Base-by-base conservation (phyloP, 2,888 invertebrate species). In the Amphipyra tragopoginis region DNA sequence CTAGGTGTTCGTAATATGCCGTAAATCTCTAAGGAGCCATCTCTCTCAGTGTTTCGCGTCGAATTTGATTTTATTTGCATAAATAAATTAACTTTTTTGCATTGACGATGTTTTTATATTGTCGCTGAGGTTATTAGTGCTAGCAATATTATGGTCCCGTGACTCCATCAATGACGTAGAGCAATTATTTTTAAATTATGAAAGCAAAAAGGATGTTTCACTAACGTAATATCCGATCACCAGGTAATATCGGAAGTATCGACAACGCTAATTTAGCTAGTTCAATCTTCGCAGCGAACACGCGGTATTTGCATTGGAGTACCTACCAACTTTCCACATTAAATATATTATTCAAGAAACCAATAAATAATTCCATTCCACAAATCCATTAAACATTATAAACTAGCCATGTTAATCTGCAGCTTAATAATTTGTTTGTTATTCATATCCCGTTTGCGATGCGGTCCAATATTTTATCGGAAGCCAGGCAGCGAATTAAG, bases 401-500 rank as follows among this genome's bases (percentile, higher is more conserved):
- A 67, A 67, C 50, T 51, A 62, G 56, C 43, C 38, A 10, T 29
- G 51, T 44, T 73, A 68, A 73, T 65, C 59, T 60, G 59, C 69
- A 72, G 80, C 78, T 83, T 83, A 83, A 83, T 84, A 82, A 85
- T 82, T 83, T 84, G 81, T 86, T 89, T 87, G 80, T 79, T 84
- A 90, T 90, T 90, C 90, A 85, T 81, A 80, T 43, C 77, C 74
- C 81, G 87, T 86, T 82, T 81, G 67, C 81, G 72, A 79, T 77
- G 85, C 79, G 85, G 86, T 84, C 72, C 77, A 80, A 87, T 86
- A 88, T 90, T 90, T 90, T 88, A 87, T 88, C 86, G 83, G 83
- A 72, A 79, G 78, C 81, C 82, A 77, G 79, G 83, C 79, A 77
- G 72, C 87, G 82, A 90, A 93, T 92, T 90, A 91, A 89, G 87